Conservation (phyloP, 2,797 vertebrate species). For the Scleropages formosus region DNA sequence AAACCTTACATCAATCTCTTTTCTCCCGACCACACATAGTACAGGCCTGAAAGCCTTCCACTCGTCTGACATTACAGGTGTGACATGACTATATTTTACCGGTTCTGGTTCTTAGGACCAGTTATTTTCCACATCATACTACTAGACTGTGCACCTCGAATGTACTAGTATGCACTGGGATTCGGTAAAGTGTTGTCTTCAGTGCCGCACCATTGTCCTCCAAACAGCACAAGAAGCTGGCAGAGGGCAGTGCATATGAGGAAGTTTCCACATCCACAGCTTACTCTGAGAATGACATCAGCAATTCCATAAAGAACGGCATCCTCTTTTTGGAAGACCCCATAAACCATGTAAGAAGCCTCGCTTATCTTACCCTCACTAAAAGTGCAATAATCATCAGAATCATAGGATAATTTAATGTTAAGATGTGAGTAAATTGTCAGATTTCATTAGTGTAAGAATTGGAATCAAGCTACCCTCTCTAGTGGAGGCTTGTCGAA, state of each 20-base stretch:
- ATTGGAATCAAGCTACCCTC: neutral
- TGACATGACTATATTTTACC: no score
- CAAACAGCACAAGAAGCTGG: constrained; percentile 93
- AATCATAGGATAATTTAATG: neutral
- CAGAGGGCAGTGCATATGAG: constrained; percentile 94
- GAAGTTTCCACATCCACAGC: constrained; percentile 88
- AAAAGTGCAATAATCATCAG: neutral
- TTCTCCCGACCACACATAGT: no score
- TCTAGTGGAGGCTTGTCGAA: neutral
- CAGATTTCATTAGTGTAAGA: no score
- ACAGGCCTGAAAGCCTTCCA: no score
- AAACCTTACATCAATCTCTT: no score
- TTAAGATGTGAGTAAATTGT: neutral
- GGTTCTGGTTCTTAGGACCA: neutral
- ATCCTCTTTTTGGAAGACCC: constrained; percentile 96
- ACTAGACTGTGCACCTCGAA: no score
- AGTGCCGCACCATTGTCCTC: neutral
- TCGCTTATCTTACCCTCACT: neutral
- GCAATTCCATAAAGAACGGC: constrained; percentile 98
- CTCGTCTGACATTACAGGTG: no score
- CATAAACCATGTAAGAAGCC: constrained; percentile 84
- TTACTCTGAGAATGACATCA: constrained; percentile 97
- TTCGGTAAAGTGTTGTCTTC: neutral
- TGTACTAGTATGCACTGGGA: no score
- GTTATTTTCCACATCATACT: no score